Percentiles rank a stretch among this genome's conserved stretches.
These are phyloP conservation scores for Limnephilus auricula DNA, from an alignment of 2,888 invertebrate species.

Conservation along the genomic window DNA sequence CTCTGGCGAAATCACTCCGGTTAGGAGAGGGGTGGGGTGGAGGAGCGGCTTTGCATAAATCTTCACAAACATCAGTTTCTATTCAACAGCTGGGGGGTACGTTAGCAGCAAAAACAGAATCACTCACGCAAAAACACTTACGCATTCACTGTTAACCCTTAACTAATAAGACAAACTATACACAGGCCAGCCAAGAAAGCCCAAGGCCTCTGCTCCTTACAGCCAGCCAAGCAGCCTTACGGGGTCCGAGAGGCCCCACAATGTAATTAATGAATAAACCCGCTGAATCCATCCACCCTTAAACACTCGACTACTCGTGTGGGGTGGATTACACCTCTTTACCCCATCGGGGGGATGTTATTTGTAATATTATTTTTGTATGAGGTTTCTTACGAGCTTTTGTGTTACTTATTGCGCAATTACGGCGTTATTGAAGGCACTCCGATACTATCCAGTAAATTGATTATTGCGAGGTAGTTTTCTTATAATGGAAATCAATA, in stretches of 20 bases:
- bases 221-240: slow-evolving; percentile 61
- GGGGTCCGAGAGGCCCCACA: slow-evolving; percentile 67
- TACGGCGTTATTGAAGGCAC: neutral
- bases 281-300: slow-evolving; percentile 55
- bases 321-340: slow-evolving; percentile 36
- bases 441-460: neutral
- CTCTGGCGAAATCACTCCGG: slow-evolving; percentile 48
- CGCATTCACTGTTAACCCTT: slow-evolving; percentile 61
- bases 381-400: slow-evolving; percentile 39
- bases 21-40: neutral
- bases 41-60: slow-evolving; percentile 53
- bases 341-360: slow-evolving; percentile 4
- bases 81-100: slow-evolving; percentile 58
- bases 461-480: neutral
- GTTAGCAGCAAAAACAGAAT: slow-evolving; percentile 62
- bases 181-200: slow-evolving; percentile 61
- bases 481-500: neutral
- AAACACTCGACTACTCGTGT: slow-evolving; percentile 16
- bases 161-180: slow-evolving; percentile 62
- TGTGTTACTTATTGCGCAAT: slow-evolving; percentile 39
- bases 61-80: slow-evolving; percentile 56
- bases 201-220: slow-evolving; percentile 67
- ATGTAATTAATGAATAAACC: slow-evolving; percentile 79
- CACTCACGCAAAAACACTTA: slow-evolving; percentile 66
- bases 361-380: slow-evolving; percentile 54